phyloP scores from a whole-genome alignment of 2,888 invertebrate genomes.

The Mesorhabditis sp. region DNA sequence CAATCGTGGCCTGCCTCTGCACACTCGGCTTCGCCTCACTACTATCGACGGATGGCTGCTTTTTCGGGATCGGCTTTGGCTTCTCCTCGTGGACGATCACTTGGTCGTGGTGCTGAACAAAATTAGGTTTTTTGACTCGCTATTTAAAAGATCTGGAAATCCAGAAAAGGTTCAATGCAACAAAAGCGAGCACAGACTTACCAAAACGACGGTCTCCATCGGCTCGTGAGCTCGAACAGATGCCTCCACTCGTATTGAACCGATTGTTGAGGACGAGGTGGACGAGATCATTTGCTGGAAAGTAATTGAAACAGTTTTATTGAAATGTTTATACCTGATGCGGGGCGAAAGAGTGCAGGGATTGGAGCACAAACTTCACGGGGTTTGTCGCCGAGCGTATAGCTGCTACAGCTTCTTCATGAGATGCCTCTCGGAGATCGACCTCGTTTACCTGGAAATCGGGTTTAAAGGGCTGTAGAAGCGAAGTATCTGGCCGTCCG shows the following conservation, averaged over 20 bases:
- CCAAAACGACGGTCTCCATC: neutral
- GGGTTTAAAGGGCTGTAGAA: neutral
- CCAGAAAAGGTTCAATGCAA: neutral
- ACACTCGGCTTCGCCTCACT: neutral
- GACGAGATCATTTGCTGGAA: constrained; percentile 33
- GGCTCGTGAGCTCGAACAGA: neutral
- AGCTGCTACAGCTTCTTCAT: constrained; percentile 87
- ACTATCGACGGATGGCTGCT: neutral
- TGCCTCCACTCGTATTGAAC: constrained; percentile 33
- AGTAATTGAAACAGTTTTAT: neutral
- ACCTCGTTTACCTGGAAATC: constrained; percentile 74
- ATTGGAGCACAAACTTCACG: constrained; percentile 85
- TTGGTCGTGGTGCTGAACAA: neutral
- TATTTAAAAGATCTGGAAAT: neutral
- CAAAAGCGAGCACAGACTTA: neutral
- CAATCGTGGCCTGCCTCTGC: constrained; percentile 2
- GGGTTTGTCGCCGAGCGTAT: constrained; percentile 85
- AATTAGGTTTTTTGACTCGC: neutral
- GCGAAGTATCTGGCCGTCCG: neutral
- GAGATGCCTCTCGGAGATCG: constrained; percentile 83
- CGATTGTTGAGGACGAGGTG: constrained; percentile 37
- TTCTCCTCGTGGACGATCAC: neutral
- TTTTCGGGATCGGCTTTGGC: neutral
- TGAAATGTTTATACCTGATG: constrained; percentile 21
- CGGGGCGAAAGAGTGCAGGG: constrained; percentile 61